A percentile compares a stretch with the other conserved stretches of the same genome.
Evolutionary conservation across 2,888 invertebrate genomes (phyloP).

Genomic region (Escarpia spicata): DNA sequence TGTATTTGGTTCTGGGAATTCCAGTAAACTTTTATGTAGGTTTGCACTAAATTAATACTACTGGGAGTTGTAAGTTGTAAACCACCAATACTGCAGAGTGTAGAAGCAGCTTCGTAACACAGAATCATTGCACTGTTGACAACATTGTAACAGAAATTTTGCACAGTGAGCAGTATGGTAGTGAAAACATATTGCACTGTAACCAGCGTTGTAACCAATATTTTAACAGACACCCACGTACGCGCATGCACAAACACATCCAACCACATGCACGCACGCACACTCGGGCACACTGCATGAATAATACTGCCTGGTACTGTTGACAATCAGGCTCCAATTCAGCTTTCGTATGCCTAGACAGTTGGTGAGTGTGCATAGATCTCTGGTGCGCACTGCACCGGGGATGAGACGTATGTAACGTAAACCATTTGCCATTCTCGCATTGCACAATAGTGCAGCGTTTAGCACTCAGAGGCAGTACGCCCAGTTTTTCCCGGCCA

Average conservation of each 20-base stretch:
- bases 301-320: no score
- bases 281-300: no score
- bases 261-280: no score
- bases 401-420: not conserved
- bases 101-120: not conserved
- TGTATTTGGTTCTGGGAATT: not conserved
- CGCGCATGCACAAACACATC: no score
- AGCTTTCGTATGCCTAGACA: no score
- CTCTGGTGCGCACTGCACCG: no score
- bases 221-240: no score
- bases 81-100: no score
- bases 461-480: not conserved
- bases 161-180: not conserved
- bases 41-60: not conserved
- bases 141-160: not conserved
- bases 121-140: not conserved
- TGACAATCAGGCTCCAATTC: no score
- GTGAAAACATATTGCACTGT: not conserved
- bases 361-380: no score
- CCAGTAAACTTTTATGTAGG: not conserved
- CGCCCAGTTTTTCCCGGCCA: conserved; percentile 1
- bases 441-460: not conserved
- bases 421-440: not conserved
- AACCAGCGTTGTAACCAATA: not conserved
- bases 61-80: no score